Conservation (phyloP, 2,888 invertebrate genomes). For the Mesodorylaimus sp. region DNA sequence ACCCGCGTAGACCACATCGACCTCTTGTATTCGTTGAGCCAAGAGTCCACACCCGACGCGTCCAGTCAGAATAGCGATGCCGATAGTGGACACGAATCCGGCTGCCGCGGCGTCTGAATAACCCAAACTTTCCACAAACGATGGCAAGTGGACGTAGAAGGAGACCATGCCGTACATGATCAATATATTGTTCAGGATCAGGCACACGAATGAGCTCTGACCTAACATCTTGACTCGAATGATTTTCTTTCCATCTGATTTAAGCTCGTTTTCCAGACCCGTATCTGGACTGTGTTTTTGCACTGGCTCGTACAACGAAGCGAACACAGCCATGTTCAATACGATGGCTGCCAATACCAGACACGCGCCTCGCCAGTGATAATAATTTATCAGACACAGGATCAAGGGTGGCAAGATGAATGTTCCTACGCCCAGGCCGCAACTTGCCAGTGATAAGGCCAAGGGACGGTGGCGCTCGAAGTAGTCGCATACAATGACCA, state of each 20-base stretch:
- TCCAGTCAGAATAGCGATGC: background rate
- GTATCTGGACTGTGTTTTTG: background rate
- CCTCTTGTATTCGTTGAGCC: background rate
- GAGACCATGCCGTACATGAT: background rate
- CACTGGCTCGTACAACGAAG: background rate
- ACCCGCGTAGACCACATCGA: background rate
- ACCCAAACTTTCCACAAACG: background rate
- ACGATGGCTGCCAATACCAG: background rate
- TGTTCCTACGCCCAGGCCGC: background rate
- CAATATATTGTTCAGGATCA: background rate
- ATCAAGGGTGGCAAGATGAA: background rate
- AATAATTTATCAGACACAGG: background rate
- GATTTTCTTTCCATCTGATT: background rate
- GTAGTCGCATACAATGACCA: background rate
- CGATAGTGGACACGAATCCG: background rate
- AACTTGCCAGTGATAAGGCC: background rate
- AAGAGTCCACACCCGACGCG: background rate
- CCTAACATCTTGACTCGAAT: background rate
- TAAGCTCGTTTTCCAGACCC: background rate
- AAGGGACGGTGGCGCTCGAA: background rate
- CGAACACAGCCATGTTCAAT: background rate
- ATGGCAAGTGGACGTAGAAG: constrained; percentile 1
- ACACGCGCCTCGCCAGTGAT: background rate
- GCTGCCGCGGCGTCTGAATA: background rate
- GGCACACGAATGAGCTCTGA: background rate